A percentile compares a stretch with the other conserved stretches of the same genome.
phyloP scores from a whole-genome alignment of 1,140 invertebrate species.

The Choristoneura fumiferana region DNA sequence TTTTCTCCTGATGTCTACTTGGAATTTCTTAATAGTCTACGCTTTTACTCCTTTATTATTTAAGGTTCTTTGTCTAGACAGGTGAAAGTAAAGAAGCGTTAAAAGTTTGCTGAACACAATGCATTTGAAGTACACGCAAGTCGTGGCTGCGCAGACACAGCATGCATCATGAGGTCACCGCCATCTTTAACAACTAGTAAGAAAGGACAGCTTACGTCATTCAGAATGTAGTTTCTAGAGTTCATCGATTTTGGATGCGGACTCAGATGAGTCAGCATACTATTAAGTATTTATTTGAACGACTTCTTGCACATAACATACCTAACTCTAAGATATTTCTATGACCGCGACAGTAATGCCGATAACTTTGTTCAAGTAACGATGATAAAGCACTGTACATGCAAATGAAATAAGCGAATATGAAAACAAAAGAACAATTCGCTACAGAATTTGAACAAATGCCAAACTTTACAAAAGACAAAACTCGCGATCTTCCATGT shows the following conservation, averaged over 20 bases:
- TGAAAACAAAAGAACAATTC: too few species aligned
- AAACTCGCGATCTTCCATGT: too few species aligned
- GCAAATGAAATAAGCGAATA: too few species aligned
- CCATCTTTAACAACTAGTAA: not conserved
- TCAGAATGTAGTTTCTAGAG: slow-evolving; percentile 2
- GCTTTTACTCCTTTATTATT: not conserved
- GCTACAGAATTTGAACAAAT: too few species aligned
- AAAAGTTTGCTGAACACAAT: not conserved
- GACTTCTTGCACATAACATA: too few species aligned
- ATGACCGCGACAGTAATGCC: too few species aligned
- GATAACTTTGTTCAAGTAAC: too few species aligned
- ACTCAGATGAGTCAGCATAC: slow-evolving; percentile 11
- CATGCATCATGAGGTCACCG: not conserved
- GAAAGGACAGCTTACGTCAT: slow-evolving; percentile 5
- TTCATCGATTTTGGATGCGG: not conserved
- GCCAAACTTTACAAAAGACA: too few species aligned
- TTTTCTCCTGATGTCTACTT: not conserved
- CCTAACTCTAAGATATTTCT: too few species aligned
- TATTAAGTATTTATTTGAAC: not conserved
- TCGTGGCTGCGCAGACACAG: too few species aligned
- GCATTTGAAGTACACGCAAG: not conserved
- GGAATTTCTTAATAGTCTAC: not conserved
- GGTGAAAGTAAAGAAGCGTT: not conserved
- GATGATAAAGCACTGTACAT: too few species aligned
- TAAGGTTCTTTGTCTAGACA: not conserved